These are phyloP conservation scores for Sporophila hypoxantha DNA, from an alignment of 2,113 vertebrate genomes.

Conservation along the genomic window DNA sequence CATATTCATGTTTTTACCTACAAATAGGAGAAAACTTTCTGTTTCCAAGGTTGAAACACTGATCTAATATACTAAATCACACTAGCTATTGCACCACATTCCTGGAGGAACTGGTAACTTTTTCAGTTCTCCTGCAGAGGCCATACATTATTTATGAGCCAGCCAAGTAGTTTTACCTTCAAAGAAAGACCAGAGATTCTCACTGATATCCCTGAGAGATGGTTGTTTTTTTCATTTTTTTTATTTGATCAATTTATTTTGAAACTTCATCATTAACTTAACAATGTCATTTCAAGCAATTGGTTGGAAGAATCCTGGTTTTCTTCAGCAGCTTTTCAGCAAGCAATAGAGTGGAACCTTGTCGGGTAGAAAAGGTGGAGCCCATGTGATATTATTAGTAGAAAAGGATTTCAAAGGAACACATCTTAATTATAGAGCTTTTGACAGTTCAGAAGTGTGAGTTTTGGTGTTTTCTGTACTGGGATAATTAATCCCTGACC, in stretches of 20 bases:
- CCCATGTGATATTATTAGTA: background rate
- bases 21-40: background rate
- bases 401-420: background rate
- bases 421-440: background rate
- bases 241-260: background rate
- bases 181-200: background rate
- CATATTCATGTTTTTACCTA: background rate
- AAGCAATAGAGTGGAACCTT: background rate
- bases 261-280: background rate
- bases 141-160: conserved; percentile 2
- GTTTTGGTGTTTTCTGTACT: background rate
- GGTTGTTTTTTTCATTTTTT: background rate
- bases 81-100: background rate
- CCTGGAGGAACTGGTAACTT: background rate
- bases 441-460: background rate
- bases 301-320: background rate
- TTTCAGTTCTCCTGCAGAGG: background rate
- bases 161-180: background rate
- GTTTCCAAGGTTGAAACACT: background rate
- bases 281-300: background rate
- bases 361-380: background rate
- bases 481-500: background rate
- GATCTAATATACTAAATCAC: background rate
- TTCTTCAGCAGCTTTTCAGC: background rate
- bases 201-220: background rate